Conservation (phyloP, 2,113 vertebrate genomes). For the Ellobius talpinus region DNA sequence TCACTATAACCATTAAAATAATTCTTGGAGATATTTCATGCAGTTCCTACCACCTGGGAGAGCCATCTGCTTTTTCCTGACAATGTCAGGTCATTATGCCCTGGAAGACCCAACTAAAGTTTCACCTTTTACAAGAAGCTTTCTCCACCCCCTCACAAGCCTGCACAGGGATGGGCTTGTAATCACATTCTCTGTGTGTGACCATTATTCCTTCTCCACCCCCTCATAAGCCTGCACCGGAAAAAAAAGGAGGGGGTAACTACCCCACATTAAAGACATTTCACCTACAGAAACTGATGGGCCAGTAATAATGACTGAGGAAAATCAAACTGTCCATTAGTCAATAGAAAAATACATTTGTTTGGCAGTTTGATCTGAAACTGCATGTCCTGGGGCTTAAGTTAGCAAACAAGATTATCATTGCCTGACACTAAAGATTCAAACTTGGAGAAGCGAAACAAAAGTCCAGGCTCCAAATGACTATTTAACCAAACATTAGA, state of each 20-base stretch:
- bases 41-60: slow-evolving; percentile 1
- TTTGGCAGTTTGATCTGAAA: slow-evolving; percentile 25
- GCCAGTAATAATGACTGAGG: background rate
- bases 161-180: background rate
- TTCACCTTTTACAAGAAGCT: background rate
- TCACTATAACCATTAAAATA: slow-evolving; percentile 41
- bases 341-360: background rate
- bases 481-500: background rate
- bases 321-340: background rate
- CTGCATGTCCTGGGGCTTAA: background rate
- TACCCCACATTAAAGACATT: too few species aligned
- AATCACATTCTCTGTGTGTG: background rate
- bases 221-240: too few species aligned
- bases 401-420: background rate
- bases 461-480: background rate
- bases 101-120: background rate
- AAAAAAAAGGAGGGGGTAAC: background rate
- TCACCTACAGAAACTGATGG: background rate
- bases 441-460: background rate
- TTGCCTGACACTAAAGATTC: slow-evolving; percentile 5
- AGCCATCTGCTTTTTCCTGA: slow-evolving; percentile 12
- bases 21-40: slow-evolving; percentile 6
- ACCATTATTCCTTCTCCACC: background rate
- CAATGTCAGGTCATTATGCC: background rate
- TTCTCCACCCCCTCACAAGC: background rate